Evolutionary conservation across 2,113 vertebrate genomes (phyloP).

Genomic region (Engystomops pustulosus): DNA sequence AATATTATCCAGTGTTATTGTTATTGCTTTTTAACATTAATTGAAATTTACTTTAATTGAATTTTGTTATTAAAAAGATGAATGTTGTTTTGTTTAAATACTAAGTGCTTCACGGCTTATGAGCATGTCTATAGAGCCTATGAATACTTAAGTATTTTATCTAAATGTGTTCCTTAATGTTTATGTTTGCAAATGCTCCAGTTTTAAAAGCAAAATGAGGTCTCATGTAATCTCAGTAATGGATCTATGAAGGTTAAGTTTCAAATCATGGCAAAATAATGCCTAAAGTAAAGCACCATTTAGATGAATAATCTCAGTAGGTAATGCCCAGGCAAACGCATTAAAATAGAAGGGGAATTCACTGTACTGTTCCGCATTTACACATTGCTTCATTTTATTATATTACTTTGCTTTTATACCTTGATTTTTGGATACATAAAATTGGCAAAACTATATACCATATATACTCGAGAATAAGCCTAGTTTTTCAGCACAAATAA

Average conservation of each 20-base stretch:
- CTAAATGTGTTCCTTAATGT: slow-evolving; percentile 21
- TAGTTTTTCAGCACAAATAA: too few relatives aligned
- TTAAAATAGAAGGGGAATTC: neutral
- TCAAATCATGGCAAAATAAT: slow-evolving; percentile 22
- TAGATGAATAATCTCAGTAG: neutral
- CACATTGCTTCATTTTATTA: neutral
- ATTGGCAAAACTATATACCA: too few relatives aligned
- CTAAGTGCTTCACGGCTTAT: slow-evolving; percentile 23
- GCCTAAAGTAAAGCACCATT: neutral
- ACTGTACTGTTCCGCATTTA: neutral
- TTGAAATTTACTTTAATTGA: slow-evolving; percentile 42
- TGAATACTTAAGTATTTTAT: slow-evolving; percentile 14
- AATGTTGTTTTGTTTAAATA: slow-evolving; percentile 19
- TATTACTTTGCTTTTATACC: too few relatives aligned
- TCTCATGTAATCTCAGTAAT: slow-evolving; percentile 20
- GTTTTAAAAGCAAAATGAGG: neutral
- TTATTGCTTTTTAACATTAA: neutral
- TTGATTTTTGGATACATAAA: too few relatives aligned
- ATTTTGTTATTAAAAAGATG: slow-evolving; percentile 38
- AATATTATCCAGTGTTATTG: neutral
- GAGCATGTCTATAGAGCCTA: neutral
- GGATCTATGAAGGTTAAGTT: neutral
- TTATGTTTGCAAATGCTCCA: neutral
- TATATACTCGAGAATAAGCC: too few relatives aligned
- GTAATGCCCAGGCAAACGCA: neutral